Evolutionary conservation across 2,113 vertebrate species (phyloP).

Genomic region (Fulica atra): DNA sequence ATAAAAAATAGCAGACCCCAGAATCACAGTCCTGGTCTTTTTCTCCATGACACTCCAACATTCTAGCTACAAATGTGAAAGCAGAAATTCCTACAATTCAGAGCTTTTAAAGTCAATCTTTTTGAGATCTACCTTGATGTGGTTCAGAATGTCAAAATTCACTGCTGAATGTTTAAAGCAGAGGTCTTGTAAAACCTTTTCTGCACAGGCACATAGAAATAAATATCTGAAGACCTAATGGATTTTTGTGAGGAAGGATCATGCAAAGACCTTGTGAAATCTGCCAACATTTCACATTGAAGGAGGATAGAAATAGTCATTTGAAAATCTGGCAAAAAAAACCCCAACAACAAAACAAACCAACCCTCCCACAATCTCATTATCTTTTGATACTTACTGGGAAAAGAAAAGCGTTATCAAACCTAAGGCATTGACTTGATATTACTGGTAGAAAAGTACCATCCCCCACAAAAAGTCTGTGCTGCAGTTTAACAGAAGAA

Average conservation of each 20-base stretch:
- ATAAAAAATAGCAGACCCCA: neutral
- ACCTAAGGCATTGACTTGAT: neutral
- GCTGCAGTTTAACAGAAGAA: neutral
- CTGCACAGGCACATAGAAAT: neutral
- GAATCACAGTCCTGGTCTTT: neutral
- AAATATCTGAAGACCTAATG: neutral
- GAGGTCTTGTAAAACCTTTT: neutral
- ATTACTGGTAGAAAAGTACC: neutral
- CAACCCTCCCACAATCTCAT: neutral
- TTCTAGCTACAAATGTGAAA: neutral
- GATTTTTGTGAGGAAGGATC: neutral
- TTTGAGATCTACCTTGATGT: neutral
- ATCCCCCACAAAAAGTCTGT: neutral
- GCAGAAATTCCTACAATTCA: neutral
- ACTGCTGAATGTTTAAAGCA: neutral
- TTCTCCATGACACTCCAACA: neutral
- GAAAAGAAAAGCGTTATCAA: neutral
- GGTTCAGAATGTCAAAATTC: neutral
- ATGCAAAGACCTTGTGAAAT: slow-evolving; percentile 1
- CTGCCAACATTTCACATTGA: neutral
- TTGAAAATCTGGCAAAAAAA: neutral
- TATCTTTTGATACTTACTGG: neutral
- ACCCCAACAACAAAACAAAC: too few species aligned
- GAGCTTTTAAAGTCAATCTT: neutral
- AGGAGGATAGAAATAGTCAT: neutral